Conservation (phyloP, 1,140 invertebrate genomes). For the Panulirus ornatus region DNA sequence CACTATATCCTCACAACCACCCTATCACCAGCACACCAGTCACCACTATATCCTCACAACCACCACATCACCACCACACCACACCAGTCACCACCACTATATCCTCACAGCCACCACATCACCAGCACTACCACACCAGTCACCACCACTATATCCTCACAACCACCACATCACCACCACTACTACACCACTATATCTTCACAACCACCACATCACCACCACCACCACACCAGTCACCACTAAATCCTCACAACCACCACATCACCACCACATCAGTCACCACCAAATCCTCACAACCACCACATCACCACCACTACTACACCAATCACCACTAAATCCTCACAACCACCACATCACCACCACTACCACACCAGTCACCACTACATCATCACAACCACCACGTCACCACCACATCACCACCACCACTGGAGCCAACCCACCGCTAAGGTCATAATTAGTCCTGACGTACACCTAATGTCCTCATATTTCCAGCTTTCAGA, state of each 20-base stretch:
- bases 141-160: no score
- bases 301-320: no score
- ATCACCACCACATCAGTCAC: background rate
- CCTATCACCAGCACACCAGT: no score
- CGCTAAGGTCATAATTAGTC: conserved; percentile 8
- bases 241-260: no score
- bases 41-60: no score
- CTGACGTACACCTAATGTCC: background rate
- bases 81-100: background rate
- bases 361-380: background rate
- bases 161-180: no score
- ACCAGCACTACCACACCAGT: no score
- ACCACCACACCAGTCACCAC: background rate
- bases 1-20: no score
- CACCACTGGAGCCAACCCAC: background rate
- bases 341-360: no score
- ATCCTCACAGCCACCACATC: no score
- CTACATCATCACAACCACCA: background rate
- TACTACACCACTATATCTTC: no score
- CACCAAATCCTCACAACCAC: background rate
- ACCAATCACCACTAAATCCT: background rate
- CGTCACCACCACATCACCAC: background rate
- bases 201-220: background rate
- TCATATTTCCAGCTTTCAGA: conserved; percentile 10
- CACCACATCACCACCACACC: no score